Percentiles rank a stretch among this genome's conserved stretches.
These are phyloP conservation scores for Irena cyanogastra DNA, from an alignment of 2,113 vertebrate species.

Conservation along the genomic window DNA sequence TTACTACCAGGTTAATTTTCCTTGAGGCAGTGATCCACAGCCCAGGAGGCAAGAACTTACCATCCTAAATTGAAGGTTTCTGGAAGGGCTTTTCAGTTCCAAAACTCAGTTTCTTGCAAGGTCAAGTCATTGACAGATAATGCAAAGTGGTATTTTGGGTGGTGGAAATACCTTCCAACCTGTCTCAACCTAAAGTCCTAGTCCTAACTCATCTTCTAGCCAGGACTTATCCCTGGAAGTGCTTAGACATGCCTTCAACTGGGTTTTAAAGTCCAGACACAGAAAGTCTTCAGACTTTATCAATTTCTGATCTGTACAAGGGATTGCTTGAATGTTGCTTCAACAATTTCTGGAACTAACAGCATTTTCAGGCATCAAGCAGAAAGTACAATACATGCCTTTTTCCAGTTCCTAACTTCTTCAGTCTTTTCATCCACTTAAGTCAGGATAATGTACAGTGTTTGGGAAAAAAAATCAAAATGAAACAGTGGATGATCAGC, in stretches of 20 bases:
- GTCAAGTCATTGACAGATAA: neutral
- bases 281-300: neutral
- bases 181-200: neutral
- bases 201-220: neutral
- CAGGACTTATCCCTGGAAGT: neutral
- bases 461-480: neutral
- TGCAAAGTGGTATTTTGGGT: neutral
- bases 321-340: neutral
- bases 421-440: neutral
- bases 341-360: neutral
- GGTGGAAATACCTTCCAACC: neutral
- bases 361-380: neutral
- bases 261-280: neutral
- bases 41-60: neutral
- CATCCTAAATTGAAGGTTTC: neutral
- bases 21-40: rapidly evolving
- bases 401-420: neutral
- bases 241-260: neutral
- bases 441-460: neutral
- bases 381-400: neutral
- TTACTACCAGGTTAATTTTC: neutral
- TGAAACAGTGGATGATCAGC: neutral
- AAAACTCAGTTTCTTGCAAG: neutral
- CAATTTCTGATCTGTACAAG: neutral
- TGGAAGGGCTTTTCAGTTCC: neutral